Conservation (phyloP, 2,113 vertebrate species). For the Archilochus colubris region DNA sequence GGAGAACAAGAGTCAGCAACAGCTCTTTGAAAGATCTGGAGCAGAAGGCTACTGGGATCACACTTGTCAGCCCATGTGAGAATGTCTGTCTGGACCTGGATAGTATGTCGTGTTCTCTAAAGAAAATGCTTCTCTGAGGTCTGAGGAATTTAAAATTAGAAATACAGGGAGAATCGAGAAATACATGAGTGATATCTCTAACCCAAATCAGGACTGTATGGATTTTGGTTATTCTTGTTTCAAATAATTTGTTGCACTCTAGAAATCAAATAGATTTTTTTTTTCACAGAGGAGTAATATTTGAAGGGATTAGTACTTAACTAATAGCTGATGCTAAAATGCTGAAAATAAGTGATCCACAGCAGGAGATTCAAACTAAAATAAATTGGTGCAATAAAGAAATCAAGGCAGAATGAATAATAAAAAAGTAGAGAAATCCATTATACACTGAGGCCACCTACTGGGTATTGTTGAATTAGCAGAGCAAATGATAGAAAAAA, state of each 20-base stretch:
- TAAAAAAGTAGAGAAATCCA: not conserved
- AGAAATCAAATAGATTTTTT: not conserved
- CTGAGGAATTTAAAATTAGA: not conserved
- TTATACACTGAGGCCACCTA: conserved; percentile 63
- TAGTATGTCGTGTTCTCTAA: not conserved
- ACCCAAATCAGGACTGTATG: not conserved
- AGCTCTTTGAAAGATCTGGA: not conserved
- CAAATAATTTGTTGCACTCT: not conserved
- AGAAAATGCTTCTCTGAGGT: not conserved
- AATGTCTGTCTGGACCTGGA: not conserved
- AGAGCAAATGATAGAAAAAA: not conserved
- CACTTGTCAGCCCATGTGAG: not conserved
- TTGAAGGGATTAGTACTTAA: not conserved
- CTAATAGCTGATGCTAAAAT: not conserved
- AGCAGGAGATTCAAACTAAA: not conserved
- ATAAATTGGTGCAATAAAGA: not conserved
- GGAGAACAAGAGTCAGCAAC: not conserved
- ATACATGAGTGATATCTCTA: not conserved
- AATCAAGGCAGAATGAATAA: not conserved
- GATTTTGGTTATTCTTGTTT: not conserved
- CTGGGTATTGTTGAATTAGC: conserved; percentile 28
- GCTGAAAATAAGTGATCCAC: not conserved
- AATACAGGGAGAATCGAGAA: not conserved
- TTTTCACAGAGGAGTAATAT: not conserved
- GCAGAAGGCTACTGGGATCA: not conserved